A percentile compares a stretch with the other conserved stretches of the same genome.
These are phyloP conservation scores for Sebastes flavidus DNA, from an alignment of 2,797 vertebrate genomes.

Conservation along the genomic window DNA sequence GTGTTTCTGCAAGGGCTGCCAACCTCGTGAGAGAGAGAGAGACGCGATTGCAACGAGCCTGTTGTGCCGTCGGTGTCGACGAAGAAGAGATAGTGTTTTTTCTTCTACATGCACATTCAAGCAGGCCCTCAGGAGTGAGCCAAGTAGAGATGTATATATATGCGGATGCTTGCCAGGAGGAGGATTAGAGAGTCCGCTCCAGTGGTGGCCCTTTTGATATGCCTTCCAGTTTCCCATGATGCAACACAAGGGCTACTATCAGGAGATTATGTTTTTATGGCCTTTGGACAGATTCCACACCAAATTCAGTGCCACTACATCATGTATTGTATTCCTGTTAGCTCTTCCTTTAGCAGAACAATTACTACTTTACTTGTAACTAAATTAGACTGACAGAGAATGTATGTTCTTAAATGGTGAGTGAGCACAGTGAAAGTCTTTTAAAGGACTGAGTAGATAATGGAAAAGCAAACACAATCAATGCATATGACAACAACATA, in stretches of 20 bases:
- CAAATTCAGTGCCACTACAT: constrained; percentile 20
- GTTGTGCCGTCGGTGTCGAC: constrained; percentile 48
- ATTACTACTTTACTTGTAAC: background rate
- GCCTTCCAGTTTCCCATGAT: constrained; percentile 71
- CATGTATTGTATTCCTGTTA: background rate
- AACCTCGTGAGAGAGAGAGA: constrained; percentile 61
- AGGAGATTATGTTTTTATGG: constrained; percentile 64
- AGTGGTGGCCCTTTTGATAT: constrained; percentile 72
- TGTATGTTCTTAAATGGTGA: background rate
- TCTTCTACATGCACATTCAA: constrained; percentile 28
- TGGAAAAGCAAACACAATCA: constrained; percentile 52
- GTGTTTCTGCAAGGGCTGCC: constrained; percentile 74
- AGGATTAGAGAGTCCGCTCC: constrained; percentile 61
- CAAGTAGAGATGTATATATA: constrained; percentile 51
- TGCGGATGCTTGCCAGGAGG: constrained; percentile 67
- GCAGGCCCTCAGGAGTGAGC: constrained; percentile 28
- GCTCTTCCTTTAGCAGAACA: background rate
- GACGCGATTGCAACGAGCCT: constrained; percentile 48
- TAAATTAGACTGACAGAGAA: background rate
- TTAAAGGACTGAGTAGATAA: background rate
- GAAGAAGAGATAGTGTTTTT: constrained; percentile 56
- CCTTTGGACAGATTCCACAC: constrained; percentile 44
- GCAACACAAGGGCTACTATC: constrained; percentile 54
- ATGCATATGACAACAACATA: constrained; percentile 31
- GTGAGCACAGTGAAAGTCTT: background rate